Evolutionary conservation across 2,113 vertebrate genomes (phyloP), one percentile per base, ranked within the genome.

Genomic region (Dissostichus mawsoni): DNA sequence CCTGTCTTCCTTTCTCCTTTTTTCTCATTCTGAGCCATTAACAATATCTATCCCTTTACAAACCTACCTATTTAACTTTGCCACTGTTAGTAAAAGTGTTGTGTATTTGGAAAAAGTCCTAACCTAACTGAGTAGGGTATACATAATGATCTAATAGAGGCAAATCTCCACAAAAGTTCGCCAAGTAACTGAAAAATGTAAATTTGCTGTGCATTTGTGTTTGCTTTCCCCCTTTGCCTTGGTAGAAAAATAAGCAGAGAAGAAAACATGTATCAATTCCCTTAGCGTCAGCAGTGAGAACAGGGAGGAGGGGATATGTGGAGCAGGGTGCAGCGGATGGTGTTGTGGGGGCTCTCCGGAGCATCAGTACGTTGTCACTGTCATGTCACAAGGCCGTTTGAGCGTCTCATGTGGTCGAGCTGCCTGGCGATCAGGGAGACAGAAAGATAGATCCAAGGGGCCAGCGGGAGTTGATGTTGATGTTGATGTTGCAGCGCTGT

Each of bases 301-400:
- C 55, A 64, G 74, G 11, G 50, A 12, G 56, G 56, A 17, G 64
- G 59, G 55, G 59, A 13, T 45, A 59, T 48, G 80, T 14, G 61
- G 59, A 14, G 62, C 56, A 52, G 56, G 83, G 67, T 64, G 62
- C 71, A 76, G 83, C 77, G 81, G 84, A 78, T 67, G 55, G 56
- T 12, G n/a, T 68, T 83, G 62, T 69, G 78, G 75, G 73, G 68
- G 74, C 84, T 85, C 80, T 74, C 76, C 69, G 20, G 78, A 90
- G 87, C 88, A 89, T 89, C 89, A 87, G 88, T 90, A 88, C 65
- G 45, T 81, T 92, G 90, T 92, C 91, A 89, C 88, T 92, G 91
- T 92, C 92, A 93, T 93, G 92, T 93, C 91, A 93, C 82, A 45
- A 84, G 89, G 87, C 89, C 82, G 76, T 76, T 90, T 91, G 90